These are phyloP conservation scores for Pardosa pseudoannulata DNA, from an alignment of 2,888 invertebrate genomes.

Conservation along the genomic window DNA sequence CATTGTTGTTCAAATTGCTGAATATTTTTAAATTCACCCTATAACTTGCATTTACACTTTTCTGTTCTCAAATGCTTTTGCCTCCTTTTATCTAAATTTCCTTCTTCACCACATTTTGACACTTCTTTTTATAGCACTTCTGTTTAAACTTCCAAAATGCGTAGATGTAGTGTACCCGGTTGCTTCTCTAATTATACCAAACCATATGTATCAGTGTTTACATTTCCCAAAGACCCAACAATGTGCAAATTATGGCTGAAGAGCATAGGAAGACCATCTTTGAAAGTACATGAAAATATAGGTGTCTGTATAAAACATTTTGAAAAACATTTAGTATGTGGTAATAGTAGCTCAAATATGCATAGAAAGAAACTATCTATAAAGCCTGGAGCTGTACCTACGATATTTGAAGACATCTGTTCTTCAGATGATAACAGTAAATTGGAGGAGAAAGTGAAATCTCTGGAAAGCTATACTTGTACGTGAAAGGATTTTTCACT, in stretches of 20 bases:
- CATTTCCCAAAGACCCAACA: conserved; percentile 32
- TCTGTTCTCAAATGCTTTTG: not conserved
- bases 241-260: conserved; percentile 38
- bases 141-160: conserved; percentile 24
- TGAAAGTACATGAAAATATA: conserved; percentile 27
- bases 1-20: not conserved
- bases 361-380: conserved; percentile 29
- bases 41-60: not conserved
- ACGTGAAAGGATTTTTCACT: conserved; percentile 35
- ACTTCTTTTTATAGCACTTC: not conserved
- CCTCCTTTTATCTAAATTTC: not conserved
- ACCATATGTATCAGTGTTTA: conserved; percentile 43
- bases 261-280: conserved; percentile 27
- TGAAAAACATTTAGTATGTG: conserved; percentile 32
- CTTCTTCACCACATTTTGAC: no score
- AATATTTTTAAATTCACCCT: not conserved
- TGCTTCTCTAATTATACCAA: conserved; percentile 31
- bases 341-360: not conserved
- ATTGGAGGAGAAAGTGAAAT: not conserved
- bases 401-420: conserved; percentile 22
- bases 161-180: conserved; percentile 34
- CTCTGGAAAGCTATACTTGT: conserved; percentile 13
- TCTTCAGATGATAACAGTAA: conserved; percentile 7
- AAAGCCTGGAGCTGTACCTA: conserved; percentile 45
- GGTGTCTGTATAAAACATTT: conserved; percentile 52